Evolutionary conservation across 1,140 invertebrate genomes (phyloP).

Genomic region (Euura saliciscinereae): DNA sequence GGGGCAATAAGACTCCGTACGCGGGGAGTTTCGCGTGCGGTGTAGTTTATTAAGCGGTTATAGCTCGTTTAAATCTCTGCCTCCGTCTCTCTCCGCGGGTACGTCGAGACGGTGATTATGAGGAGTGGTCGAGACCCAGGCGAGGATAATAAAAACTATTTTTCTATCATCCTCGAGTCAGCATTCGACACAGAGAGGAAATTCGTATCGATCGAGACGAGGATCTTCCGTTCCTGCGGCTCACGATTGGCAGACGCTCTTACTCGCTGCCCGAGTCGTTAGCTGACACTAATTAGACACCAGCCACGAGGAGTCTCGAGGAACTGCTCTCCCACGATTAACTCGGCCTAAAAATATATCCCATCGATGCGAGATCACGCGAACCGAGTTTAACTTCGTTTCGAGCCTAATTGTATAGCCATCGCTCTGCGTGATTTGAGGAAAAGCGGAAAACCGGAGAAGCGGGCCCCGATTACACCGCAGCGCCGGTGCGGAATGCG

Average conservation of each 20-base stretch:
- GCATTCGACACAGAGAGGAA: too few relatives aligned
- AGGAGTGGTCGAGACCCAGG: not conserved
- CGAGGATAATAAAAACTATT: not conserved
- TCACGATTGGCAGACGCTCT: not conserved
- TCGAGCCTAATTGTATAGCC: not conserved
- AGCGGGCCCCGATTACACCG: not conserved
- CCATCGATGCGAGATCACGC: not conserved
- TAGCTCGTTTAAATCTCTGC: not conserved
- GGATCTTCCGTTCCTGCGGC: too few relatives aligned
- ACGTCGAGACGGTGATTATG: not conserved
- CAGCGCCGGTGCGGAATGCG: not conserved
- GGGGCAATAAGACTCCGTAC: not conserved
- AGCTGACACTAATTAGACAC: not conserved
- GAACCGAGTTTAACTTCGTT: not conserved
- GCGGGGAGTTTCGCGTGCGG: not conserved
- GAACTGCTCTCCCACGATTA: conserved; percentile 3
- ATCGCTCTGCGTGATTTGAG: not conserved
- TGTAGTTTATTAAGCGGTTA: not conserved
- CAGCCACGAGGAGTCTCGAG: not conserved
- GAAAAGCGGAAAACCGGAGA: not conserved
- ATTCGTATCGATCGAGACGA: too few relatives aligned
- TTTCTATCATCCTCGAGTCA: too few relatives aligned
- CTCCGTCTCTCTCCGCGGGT: not conserved
- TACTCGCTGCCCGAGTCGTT: not conserved
- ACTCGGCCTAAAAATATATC: not conserved